These are phyloP conservation scores for Thereva nobilitata DNA, from an alignment of 2,888 invertebrate species.

Conservation along the genomic window DNA sequence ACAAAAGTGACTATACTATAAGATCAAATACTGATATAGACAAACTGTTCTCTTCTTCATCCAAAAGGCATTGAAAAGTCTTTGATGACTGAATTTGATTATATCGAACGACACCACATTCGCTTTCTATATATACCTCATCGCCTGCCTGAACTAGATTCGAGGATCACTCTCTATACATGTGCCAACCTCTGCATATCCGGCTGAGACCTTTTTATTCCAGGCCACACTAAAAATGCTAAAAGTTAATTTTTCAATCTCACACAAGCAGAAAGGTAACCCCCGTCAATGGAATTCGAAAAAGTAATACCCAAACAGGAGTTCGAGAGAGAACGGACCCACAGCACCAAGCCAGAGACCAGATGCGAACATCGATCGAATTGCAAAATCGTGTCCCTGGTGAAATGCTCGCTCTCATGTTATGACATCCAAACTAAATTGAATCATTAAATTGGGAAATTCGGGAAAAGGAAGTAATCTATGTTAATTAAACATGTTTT, in stretches of 20 bases:
- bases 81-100: constrained; percentile 36
- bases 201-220: constrained; percentile 20
- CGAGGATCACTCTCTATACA: background rate
- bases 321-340: background rate
- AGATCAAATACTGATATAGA: constrained; percentile 2
- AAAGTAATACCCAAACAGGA: background rate
- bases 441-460: constrained; percentile 41
- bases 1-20: background rate
- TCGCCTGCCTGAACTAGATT: constrained; percentile 24
- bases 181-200: constrained; percentile 1
- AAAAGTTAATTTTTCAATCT: too few species aligned
- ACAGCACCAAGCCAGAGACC: background rate
- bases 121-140: constrained; percentile 15
- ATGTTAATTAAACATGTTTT: constrained; percentile 41
- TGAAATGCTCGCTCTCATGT: constrained; percentile 38
- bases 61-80: background rate
- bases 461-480: constrained; percentile 37
- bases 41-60: constrained; percentile 10
- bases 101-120: constrained; percentile 3
- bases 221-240: too few species aligned
- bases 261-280: too few species aligned
- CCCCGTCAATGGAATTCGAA: constrained; percentile 3
- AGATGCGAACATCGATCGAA: constrained; percentile 13
- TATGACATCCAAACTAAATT: constrained; percentile 41
- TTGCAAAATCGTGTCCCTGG: constrained; percentile 37